These are phyloP conservation scores for Meliscaeva auricollis DNA, from an alignment of 2,888 invertebrate genomes.

Conservation along the genomic window DNA sequence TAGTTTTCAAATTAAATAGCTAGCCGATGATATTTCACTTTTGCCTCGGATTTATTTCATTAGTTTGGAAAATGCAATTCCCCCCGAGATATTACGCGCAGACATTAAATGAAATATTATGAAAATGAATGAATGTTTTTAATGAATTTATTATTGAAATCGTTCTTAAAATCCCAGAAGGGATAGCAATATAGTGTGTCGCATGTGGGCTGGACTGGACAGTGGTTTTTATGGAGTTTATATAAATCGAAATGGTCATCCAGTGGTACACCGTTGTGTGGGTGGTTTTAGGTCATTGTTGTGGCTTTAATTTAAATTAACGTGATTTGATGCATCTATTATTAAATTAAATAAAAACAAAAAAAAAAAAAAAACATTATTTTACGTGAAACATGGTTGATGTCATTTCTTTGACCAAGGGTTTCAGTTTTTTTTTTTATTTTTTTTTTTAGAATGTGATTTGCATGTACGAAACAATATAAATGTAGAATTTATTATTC, in stretches of 20 bases:
- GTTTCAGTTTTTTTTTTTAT: too few relatives aligned
- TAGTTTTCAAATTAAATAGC: background rate
- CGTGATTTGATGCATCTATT: constrained; percentile 15
- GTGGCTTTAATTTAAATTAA: constrained; percentile 20
- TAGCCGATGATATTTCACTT: constrained; percentile 7
- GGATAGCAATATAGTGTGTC: too few relatives aligned
- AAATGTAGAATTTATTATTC: too few relatives aligned
- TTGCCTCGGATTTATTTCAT: constrained; percentile 14
- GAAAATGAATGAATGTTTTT: constrained; percentile 46
- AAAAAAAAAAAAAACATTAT: background rate
- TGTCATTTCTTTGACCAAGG: background rate
- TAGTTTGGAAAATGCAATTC: constrained; percentile 12
- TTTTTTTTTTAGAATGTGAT: too few relatives aligned
- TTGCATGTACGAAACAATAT: too few relatives aligned
- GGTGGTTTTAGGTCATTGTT: background rate
- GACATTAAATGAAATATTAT: constrained; percentile 51
- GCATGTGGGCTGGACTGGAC: background rate
- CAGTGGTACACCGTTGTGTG: background rate
- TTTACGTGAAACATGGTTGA: background rate
- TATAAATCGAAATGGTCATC: constrained; percentile 6
- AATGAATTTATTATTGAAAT: constrained; percentile 43
- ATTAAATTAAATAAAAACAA: constrained; percentile 1
- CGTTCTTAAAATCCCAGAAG: background rate
- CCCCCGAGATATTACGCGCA: background rate
- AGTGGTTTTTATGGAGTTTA: background rate